These are phyloP conservation scores for Clavelina lepadiformis DNA, from an alignment of 23 tunicate genomes.

Conservation along the genomic window DNA sequence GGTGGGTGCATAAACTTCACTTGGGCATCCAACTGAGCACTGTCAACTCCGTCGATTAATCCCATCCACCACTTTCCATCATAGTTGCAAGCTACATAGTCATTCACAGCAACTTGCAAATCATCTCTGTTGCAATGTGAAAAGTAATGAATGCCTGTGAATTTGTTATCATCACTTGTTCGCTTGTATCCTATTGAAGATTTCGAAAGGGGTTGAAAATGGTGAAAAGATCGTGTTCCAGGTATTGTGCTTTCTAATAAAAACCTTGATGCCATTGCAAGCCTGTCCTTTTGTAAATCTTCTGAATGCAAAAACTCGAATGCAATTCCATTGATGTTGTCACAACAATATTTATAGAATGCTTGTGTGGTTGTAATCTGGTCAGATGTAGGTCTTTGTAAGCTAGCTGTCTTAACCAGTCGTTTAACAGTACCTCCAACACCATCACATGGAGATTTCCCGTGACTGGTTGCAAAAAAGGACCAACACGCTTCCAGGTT, in stretches of 20 bases:
- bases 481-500: slow-evolving; percentile 28
- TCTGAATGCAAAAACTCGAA: slow-evolving; percentile 8
- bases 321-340: slow-evolving; percentile 13
- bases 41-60: neutral
- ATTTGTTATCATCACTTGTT: slow-evolving; percentile 1
- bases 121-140: slow-evolving; percentile 1
- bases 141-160: slow-evolving; percentile 17
- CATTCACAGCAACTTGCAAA: slow-evolving; percentile 20
- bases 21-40: neutral
- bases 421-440: slow-evolving; percentile 13
- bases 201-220: slow-evolving; percentile 3
- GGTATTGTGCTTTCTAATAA: slow-evolving; percentile 19
- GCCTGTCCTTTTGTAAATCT: slow-evolving; percentile 3
- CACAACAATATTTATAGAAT: slow-evolving; percentile 9
- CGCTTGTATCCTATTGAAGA: neutral
- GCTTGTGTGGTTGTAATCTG: slow-evolving; percentile 12
- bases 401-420: slow-evolving; percentile 7
- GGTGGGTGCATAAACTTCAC: slow-evolving; percentile 11
- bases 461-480: slow-evolving; percentile 42
- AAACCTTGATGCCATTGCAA: slow-evolving; percentile 9
- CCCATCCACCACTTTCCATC: slow-evolving; percentile 18
- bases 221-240: slow-evolving; percentile 15
- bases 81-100: slow-evolving; percentile 15
- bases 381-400: slow-evolving; percentile 18
- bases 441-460: slow-evolving; percentile 31